Percentiles rank a stretch among this genome's conserved stretches.
Evolutionary conservation across 2,797 vertebrate genomes (phyloP).

Genomic region (Champsocephalus gunnari): DNA sequence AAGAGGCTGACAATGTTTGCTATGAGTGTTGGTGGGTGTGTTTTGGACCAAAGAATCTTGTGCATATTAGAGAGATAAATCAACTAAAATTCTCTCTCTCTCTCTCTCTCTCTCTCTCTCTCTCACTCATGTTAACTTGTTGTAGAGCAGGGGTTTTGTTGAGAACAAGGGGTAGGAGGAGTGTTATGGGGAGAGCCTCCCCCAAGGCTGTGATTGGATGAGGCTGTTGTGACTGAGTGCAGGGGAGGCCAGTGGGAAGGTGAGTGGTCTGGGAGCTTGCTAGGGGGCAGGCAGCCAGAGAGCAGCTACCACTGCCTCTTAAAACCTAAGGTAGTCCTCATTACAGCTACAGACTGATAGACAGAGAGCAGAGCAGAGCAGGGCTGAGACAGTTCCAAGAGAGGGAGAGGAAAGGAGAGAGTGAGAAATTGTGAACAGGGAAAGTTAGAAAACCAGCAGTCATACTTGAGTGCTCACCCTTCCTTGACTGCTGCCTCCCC

Average conservation of each 20-base stretch:
- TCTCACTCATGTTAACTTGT: conserved; percentile 47
- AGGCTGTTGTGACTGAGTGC: conserved; percentile 71
- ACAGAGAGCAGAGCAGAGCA: conserved; percentile 68
- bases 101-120: conserved; percentile 29
- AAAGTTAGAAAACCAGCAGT: conserved; percentile 67
- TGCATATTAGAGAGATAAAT: conserved; percentile 28
- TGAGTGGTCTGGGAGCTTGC: conserved; percentile 76
- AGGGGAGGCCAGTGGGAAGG: conserved; percentile 83
- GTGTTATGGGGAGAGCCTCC: conserved; percentile 74
- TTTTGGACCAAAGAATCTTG: conserved; percentile 20
- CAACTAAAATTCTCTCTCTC: conserved; percentile 31
- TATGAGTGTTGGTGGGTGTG: conserved; percentile 20
- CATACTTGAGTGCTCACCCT: conserved; percentile 53
- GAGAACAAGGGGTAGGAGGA: conserved; percentile 73
- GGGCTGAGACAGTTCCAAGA: conserved; percentile 51
- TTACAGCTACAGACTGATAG: conserved; percentile 77
- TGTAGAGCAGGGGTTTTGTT: conserved; percentile 70
- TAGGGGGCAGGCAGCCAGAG: conserved; percentile 80
- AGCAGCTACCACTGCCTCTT: conserved; percentile 78
- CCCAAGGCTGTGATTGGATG: conserved; percentile 77
- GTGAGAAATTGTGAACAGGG: conserved; percentile 62
- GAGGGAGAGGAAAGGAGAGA: conserved; percentile 48
- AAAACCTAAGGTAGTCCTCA: conserved; percentile 82
- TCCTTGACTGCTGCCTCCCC: conserved; percentile 63
- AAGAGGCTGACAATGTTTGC: conserved; percentile 20